Conservation (phyloP, 2,888 invertebrate genomes). For the Plagodis dolabraria region DNA sequence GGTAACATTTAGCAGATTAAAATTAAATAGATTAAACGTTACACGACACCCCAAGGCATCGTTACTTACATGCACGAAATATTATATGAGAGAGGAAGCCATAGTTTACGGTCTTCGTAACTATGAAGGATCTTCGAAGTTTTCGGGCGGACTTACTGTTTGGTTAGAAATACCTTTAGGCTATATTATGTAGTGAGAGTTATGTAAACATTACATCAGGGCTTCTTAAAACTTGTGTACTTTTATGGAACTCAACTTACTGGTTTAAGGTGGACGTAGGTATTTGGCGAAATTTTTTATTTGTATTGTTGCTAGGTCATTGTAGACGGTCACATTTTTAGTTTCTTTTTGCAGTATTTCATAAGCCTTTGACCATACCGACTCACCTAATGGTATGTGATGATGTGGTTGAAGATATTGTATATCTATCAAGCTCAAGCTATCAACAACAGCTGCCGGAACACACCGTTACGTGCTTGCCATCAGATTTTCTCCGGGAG, state of each 20-base stretch:
- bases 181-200: too few species aligned
- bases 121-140: slow-evolving; percentile 7
- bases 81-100: slow-evolving; percentile 9
- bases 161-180: neutral
- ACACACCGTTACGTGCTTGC: too few species aligned
- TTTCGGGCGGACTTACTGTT: too few species aligned
- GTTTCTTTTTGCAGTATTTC: neutral
- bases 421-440: too few species aligned
- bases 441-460: too few species aligned
- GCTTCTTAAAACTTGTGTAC: neutral
- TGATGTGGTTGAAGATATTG: neutral
- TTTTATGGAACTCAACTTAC: too few species aligned
- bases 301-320: too few species aligned
- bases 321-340: neutral
- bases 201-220: too few species aligned
- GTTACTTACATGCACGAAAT: slow-evolving; percentile 35
- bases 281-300: too few species aligned
- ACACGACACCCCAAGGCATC: slow-evolving; percentile 38
- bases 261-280: too few species aligned
- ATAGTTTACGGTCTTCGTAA: slow-evolving; percentile 5
- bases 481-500: too few species aligned
- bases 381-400: neutral
- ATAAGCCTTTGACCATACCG: neutral
- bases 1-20: slow-evolving; percentile 44
- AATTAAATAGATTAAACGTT: slow-evolving; percentile 36